These are phyloP conservation scores for Charanyca ferruginea DNA, from an alignment of 2,888 invertebrate species.

Conservation along the genomic window DNA sequence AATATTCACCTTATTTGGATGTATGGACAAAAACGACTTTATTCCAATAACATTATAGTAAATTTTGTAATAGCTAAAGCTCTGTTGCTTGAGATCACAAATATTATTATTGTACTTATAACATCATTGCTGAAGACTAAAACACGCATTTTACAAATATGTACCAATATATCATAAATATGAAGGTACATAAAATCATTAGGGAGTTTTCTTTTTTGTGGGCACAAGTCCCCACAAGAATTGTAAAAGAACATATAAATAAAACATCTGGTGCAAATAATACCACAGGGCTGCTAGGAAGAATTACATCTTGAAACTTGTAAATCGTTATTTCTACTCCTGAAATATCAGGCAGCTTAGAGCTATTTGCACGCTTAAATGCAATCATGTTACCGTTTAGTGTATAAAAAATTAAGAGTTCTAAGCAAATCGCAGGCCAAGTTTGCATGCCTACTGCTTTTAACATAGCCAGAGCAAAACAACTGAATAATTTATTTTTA, in stretches of 20 bases:
- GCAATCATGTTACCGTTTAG: slow-evolving; percentile 72
- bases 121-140: slow-evolving; percentile 29
- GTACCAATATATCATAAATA: slow-evolving; percentile 6
- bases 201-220: slow-evolving; percentile 58
- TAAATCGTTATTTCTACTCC: slow-evolving; percentile 41
- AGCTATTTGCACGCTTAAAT: slow-evolving; percentile 65
- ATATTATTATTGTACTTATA: slow-evolving; percentile 49
- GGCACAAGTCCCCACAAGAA: slow-evolving; percentile 37
- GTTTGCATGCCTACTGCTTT: slow-evolving; percentile 51
- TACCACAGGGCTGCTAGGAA: slow-evolving; percentile 44
- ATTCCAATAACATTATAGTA: too few species aligned
- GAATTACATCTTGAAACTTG: slow-evolving; percentile 25
- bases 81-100: slow-evolving; percentile 19
- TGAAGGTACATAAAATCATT: slow-evolving; percentile 1
- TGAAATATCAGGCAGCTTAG: slow-evolving; percentile 30
- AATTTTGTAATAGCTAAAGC: too few species aligned
- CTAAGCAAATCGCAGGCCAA: slow-evolving; percentile 15
- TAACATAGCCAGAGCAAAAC: slow-evolving; percentile 46
- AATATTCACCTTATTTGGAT: too few species aligned
- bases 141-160: slow-evolving; percentile 27
- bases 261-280: slow-evolving; percentile 39
- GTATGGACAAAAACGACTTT: too few species aligned
- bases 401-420: slow-evolving; percentile 47
- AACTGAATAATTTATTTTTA: slow-evolving; percentile 21
- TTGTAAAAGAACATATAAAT: slow-evolving; percentile 50